Conservation (phyloP, 1,140 invertebrate genomes). For the Medauroidea extradentata region DNA sequence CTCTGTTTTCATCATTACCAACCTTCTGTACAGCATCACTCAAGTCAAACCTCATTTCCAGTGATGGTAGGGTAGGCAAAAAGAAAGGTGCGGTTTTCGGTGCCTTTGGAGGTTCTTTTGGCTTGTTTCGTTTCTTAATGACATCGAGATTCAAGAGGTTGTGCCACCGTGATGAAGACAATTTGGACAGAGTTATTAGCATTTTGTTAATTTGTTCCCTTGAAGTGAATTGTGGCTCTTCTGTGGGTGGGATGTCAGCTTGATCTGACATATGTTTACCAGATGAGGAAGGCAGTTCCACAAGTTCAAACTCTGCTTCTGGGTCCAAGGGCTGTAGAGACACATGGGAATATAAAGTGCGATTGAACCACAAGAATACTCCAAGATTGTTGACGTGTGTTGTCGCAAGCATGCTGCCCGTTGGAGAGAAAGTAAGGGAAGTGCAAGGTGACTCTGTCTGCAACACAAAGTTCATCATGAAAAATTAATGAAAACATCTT, state of each 20-base stretch:
- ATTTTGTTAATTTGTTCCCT: slow-evolving; percentile 76
- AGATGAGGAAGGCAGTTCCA: slow-evolving; percentile 29
- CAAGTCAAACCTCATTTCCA: slow-evolving; percentile 78
- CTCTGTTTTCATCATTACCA: neutral
- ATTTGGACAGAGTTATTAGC: slow-evolving; percentile 79
- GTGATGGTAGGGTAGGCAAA: slow-evolving; percentile 80
- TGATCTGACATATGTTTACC: slow-evolving; percentile 41
- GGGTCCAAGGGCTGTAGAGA: slow-evolving; percentile 67
- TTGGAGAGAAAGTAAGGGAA: slow-evolving; percentile 85
- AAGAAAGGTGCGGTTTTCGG: slow-evolving; percentile 92
- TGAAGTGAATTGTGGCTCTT: slow-evolving; percentile 60
- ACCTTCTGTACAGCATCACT: slow-evolving; percentile 43
- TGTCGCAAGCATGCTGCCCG: slow-evolving; percentile 85
- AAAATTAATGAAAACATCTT: too few species aligned
- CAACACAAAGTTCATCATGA: too few species aligned
- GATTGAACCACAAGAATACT: slow-evolving; percentile 92
- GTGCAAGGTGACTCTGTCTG: slow-evolving; percentile 67
- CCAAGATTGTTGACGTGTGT: slow-evolving; percentile 84
- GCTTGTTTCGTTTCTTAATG: slow-evolving; percentile 89
- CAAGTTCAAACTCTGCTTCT: slow-evolving; percentile 51
- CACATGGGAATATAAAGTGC: slow-evolving; percentile 74
- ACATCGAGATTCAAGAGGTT: slow-evolving; percentile 88
- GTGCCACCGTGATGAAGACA: slow-evolving; percentile 87
- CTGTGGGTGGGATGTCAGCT: slow-evolving; percentile 49
- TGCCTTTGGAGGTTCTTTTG: slow-evolving; percentile 73